Base-by-base conservation (phyloP, 2,797 vertebrate genomes). In the Acrocephalus scirpaceus region DNA sequence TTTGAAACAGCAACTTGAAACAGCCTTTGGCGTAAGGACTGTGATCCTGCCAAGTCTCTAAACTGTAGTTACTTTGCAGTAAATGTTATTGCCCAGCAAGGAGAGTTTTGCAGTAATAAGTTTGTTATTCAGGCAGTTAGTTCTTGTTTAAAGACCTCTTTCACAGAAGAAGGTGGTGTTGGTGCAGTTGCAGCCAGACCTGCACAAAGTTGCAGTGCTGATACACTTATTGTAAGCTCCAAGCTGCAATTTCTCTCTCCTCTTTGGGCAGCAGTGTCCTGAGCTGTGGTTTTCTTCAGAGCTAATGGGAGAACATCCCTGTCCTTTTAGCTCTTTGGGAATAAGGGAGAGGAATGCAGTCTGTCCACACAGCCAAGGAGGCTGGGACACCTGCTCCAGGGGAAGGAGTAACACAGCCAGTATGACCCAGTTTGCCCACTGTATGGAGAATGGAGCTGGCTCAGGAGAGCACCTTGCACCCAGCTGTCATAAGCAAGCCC, bases 81-180 rank as follows among this genome's bases (percentile, higher is more conserved):
- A 84, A 78, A 65, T 50, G 26, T 86, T 94, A 73, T 30, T 90
- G 80, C 80, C 77, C 64, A 9, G 71, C 38, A 67, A 82, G 80
- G 81, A 92, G 80, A 73, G 47, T 53, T 81, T 82, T 90, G 53
- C 36, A 58, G 36, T 34, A 40, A 2, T 64, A 51, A 58, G 57
- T 76, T 88, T n/a, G 48, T 64, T 86, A 66, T 83, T 82, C 79
- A 92, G 77, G 77, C 64, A 79, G n/a, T 73, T 54, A 58, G 25
- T 38, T 91, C 64, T 81, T 76, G 44, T 34, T 76, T 85, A 71
- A 82, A 87, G 53, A 45, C 32, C 34, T n/a, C 14, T 75, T 76
- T 61, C 60, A 64, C 7, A n/a, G 56, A 27, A 90, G 21, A 60
- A 48, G 22, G 3, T 21, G 23, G 1, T 61, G 36, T 14, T 80